phyloP scores from a whole-genome alignment of 2,797 vertebrate genomes.

The Graptemys geographica region DNA sequence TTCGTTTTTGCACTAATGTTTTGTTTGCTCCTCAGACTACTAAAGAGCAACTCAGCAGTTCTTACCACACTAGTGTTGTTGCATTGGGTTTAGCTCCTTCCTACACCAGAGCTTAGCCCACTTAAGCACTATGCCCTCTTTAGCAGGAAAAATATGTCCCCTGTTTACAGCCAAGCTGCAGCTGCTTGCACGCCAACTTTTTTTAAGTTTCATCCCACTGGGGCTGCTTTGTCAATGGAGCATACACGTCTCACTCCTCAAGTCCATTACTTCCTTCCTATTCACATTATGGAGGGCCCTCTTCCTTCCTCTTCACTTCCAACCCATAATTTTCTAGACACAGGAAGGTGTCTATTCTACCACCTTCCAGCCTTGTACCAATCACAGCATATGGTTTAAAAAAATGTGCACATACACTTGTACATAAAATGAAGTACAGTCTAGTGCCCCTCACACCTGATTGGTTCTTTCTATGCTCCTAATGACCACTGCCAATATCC shows the following conservation, averaged over 20 bases:
- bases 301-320: not conserved
- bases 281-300: not conserved
- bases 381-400: not conserved
- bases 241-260: not conserved
- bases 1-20: not conserved
- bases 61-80: not conserved
- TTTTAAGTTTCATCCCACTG: not conserved
- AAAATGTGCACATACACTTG: not conserved
- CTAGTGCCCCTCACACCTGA: not conserved
- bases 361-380: fast-evolving
- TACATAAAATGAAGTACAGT: not conserved
- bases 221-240: not conserved
- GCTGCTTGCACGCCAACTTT: not conserved
- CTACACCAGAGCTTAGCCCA: not conserved
- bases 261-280: not conserved
- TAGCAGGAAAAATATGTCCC: not conserved
- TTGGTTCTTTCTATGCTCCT: fast-evolving
- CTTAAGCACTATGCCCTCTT: not conserved
- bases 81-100: not conserved
- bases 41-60: not conserved
- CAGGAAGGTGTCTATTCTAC: not conserved
- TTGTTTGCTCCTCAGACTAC: not conserved
- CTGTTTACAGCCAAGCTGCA: slow-evolving; percentile 11
- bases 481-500: not conserved
- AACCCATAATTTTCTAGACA: not conserved